A percentile compares a stretch with the other conserved stretches of the same genome.
phyloP scores from a whole-genome alignment of 2,113 vertebrate species.

The Atrichornis clamosus region DNA sequence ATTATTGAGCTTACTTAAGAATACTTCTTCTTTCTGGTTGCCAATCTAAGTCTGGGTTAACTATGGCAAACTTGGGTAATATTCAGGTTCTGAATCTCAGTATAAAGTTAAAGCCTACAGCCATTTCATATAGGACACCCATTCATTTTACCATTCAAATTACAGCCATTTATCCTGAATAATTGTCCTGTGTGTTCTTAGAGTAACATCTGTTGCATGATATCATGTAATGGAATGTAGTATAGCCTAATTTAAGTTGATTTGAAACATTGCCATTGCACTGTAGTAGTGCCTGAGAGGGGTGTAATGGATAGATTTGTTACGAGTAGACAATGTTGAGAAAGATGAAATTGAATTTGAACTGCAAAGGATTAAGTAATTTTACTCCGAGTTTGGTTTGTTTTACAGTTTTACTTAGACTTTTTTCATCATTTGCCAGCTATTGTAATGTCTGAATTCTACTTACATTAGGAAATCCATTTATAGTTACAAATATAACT shows the following conservation, averaged over 20 bases:
- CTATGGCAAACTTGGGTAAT: background rate
- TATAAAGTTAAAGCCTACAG: background rate
- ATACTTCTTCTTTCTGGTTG: background rate
- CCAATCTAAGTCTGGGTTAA: background rate
- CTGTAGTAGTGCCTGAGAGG: conserved; percentile 6
- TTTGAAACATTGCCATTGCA: conserved; percentile 37
- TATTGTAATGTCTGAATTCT: background rate
- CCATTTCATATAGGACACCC: background rate
- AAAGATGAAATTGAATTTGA: background rate
- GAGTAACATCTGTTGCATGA: conserved; percentile 44
- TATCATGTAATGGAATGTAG: conserved; percentile 38
- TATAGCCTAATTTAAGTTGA: conserved; percentile 27
- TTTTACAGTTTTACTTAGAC: background rate
- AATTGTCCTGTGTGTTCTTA: conserved; percentile 22
- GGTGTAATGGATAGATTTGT: background rate
- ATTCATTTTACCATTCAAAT: background rate
- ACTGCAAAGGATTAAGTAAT: background rate
- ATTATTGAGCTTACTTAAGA: background rate
- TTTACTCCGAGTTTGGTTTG: background rate
- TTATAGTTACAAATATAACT: background rate
- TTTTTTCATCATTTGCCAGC: conserved; percentile 27
- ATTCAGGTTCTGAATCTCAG: background rate
- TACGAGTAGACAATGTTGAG: background rate
- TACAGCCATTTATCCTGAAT: background rate
- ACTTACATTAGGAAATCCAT: background rate